These are phyloP conservation scores for Erythrolamprus reginae DNA, from an alignment of 2,113 vertebrate genomes.

Conservation along the genomic window DNA sequence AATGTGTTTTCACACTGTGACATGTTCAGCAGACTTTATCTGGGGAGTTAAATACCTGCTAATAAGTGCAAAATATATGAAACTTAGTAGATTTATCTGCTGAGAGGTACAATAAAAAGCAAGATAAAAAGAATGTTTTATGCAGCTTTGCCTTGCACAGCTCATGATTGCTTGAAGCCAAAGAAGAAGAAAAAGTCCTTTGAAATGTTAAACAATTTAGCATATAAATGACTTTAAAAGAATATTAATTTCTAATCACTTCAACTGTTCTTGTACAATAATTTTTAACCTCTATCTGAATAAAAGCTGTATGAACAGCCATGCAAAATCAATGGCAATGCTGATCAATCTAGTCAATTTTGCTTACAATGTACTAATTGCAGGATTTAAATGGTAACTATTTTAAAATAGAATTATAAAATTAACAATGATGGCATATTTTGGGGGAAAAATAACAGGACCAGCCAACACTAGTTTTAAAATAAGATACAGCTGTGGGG, in stretches of 20 bases:
- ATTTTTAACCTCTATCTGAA: conserved; percentile 51
- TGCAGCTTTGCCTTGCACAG: conserved; percentile 30
- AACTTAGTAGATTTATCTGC: neutral
- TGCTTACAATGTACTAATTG: conserved; percentile 15
- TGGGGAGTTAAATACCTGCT: conserved; percentile 35
- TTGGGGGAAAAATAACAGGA: neutral
- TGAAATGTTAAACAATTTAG: conserved; percentile 56
- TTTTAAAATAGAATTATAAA: neutral
- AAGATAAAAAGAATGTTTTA: conserved; percentile 46
- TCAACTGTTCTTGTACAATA: conserved; percentile 33
- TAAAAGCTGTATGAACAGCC: conserved; percentile 32
- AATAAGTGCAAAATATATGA: conserved; percentile 36
- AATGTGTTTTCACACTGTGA: conserved; percentile 33
- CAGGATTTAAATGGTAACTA: neutral
- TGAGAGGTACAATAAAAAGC: conserved; percentile 43
- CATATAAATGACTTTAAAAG: conserved; percentile 51
- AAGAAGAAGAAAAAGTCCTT: conserved; percentile 55
- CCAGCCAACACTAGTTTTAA: neutral
- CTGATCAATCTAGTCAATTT: conserved; percentile 20
- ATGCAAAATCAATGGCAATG: conserved; percentile 25
- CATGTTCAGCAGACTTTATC: conserved; percentile 21
- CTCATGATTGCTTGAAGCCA: conserved; percentile 36
- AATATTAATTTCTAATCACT: conserved; percentile 55
- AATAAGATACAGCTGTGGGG: neutral
- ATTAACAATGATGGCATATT: neutral